A percentile compares a stretch with the other conserved stretches of the same genome.
These are phyloP conservation scores for Neolamprologus fasciatus DNA, from an alignment of 2,113 vertebrate genomes.

Conservation along the genomic window DNA sequence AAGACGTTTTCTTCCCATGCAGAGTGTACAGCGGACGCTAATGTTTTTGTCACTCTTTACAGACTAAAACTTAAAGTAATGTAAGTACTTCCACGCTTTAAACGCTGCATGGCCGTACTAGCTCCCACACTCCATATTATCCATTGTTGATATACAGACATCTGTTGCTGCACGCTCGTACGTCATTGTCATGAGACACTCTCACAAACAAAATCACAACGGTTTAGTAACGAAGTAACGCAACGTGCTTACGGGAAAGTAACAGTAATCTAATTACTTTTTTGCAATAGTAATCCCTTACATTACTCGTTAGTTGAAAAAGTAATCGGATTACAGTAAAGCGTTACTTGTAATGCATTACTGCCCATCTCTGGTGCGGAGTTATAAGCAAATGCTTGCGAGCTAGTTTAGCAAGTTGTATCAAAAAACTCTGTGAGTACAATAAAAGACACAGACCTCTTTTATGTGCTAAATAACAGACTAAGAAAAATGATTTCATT, in stretches of 20 bases:
- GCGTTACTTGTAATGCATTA: accelerated
- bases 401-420: background rate
- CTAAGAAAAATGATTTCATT: background rate
- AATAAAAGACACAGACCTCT: background rate
- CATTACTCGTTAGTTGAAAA: background rate
- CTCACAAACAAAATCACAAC: background rate
- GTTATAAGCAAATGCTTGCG: background rate
- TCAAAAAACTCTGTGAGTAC: background rate
- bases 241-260: background rate
- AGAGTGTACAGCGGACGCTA: background rate
- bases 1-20: background rate
- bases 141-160: background rate
- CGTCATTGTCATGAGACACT: background rate
- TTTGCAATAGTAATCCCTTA: background rate
- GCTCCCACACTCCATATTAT: background rate
- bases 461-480: background rate
- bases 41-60: background rate
- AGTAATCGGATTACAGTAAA: background rate
- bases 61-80: background rate
- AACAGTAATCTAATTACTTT: background rate
- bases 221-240: background rate
- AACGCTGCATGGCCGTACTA: background rate
- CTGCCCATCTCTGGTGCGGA: background rate
- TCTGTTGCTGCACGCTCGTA: background rate
- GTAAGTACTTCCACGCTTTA: background rate